Conservation (phyloP, 1,140 invertebrate species). For the Drosophila sproati region DNA sequence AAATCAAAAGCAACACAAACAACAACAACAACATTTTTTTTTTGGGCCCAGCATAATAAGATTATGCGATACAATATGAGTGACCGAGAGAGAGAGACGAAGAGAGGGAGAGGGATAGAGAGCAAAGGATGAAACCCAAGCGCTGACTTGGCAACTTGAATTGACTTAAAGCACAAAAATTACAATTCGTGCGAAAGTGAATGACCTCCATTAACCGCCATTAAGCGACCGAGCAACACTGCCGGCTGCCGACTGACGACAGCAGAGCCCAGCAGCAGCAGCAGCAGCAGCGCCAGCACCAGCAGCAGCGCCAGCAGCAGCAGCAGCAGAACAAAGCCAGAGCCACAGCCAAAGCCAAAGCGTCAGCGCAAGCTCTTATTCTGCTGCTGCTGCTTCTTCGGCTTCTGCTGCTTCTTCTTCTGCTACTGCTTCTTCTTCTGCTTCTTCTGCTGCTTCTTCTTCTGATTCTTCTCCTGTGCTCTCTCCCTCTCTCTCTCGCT, state of each 20-base stretch:
- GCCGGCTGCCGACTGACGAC: background rate
- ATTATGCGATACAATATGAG: slow-evolving; percentile 55
- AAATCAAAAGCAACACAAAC: slow-evolving; percentile 58
- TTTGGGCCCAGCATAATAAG: slow-evolving; percentile 71
- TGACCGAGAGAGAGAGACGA: background rate
- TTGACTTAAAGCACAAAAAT: slow-evolving; percentile 75
- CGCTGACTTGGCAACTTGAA: slow-evolving; percentile 65
- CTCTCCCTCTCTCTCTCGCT: slow-evolving; percentile 11
- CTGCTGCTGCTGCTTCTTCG: slow-evolving; percentile 31
- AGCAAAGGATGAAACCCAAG: slow-evolving; percentile 45
- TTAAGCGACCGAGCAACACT: slow-evolving; percentile 39
- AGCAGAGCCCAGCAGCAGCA: too few species aligned
- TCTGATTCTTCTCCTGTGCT: slow-evolving; percentile 28
- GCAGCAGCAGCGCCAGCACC: slow-evolving; percentile 21
- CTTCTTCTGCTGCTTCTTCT: slow-evolving; percentile 13
- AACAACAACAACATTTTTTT: slow-evolving; percentile 27
- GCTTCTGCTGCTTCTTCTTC: slow-evolving; percentile 16
- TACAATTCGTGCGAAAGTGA: slow-evolving; percentile 83
- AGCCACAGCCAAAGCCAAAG: slow-evolving; percentile 1
- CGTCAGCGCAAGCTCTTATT: background rate
- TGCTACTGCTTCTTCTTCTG: slow-evolving; percentile 49
- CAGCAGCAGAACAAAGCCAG: background rate
- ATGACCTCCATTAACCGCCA: slow-evolving; percentile 83
- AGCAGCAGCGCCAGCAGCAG: slow-evolving; percentile 29
- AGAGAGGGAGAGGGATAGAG: slow-evolving; percentile 15